A percentile compares a stretch with the other conserved stretches of the same genome.
These are phyloP conservation scores for Papilio helenus DNA, from an alignment of 1,140 invertebrate genomes.

Conservation along the genomic window DNA sequence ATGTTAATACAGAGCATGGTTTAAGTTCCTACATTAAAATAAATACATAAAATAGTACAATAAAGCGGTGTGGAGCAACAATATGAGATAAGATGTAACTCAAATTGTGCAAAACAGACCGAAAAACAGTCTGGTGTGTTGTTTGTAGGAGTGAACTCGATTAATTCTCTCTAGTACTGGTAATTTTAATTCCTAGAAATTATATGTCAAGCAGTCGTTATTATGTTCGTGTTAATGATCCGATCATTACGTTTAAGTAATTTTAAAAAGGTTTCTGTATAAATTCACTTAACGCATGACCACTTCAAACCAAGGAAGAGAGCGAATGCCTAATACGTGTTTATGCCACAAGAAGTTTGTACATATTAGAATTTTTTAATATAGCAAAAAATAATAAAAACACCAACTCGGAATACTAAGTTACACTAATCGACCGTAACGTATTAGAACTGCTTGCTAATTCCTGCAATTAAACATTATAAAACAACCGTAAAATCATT, in stretches of 20 bases:
- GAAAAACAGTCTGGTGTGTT: no score
- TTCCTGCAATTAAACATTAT: slow-evolving; percentile 1
- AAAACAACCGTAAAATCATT: neutral
- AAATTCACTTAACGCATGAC: neutral
- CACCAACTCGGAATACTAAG: neutral
- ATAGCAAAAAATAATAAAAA: neutral
- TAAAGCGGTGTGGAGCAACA: no score
- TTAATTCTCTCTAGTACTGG: no score
- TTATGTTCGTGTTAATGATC: neutral
- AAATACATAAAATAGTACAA: no score
- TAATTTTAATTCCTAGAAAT: no score
- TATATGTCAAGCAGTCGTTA: neutral
- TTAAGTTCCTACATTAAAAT: no score
- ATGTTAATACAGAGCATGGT: no score
- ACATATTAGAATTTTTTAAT: neutral
- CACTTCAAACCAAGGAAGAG: neutral
- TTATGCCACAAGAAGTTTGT: neutral
- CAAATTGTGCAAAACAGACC: no score
- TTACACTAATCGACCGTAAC: neutral
- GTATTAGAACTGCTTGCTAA: neutral
- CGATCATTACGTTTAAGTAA: neutral
- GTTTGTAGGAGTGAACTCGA: no score
- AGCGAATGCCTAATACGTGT: neutral
- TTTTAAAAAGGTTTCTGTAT: neutral
- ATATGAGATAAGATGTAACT: no score